phyloP scores from a whole-genome alignment of 2,113 vertebrate species.

The Peromyscus polionotus region DNA sequence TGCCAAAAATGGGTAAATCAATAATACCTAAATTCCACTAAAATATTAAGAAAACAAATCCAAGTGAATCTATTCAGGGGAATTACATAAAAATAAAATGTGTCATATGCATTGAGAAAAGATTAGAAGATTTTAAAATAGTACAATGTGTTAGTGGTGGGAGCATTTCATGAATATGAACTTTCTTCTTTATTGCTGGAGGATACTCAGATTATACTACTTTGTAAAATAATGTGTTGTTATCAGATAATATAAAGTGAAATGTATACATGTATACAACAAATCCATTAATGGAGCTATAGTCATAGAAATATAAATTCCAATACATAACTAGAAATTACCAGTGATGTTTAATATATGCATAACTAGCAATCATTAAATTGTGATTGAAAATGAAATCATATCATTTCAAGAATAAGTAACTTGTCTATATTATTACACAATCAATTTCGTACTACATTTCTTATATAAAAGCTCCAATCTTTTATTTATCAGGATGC shows the following conservation, averaged over 20 bases:
- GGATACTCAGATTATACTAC: neutral
- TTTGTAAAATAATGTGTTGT: neutral
- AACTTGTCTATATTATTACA: neutral
- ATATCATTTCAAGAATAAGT: neutral
- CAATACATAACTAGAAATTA: neutral
- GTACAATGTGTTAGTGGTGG: neutral
- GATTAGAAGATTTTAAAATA: neutral
- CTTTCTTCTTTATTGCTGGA: neutral
- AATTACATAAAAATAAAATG: neutral
- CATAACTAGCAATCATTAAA: neutral
- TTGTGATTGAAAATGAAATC: neutral
- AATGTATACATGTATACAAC: neutral
- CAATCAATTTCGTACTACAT: neutral
- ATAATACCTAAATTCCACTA: neutral
- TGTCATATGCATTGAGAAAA: neutral
- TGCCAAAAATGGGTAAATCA: neutral
- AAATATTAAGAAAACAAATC: neutral
- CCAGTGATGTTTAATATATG: neutral
- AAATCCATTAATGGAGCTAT: neutral
- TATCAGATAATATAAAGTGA: neutral
- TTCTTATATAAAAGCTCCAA: neutral
- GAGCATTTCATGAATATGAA: neutral
- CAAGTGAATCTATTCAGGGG: neutral
- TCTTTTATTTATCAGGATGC: neutral
- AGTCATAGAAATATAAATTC: neutral